Evolutionary conservation across 2,113 vertebrate genomes (phyloP), one percentile per base, ranked within the genome.

Genomic region (Amblyopsis rosae): DNA sequence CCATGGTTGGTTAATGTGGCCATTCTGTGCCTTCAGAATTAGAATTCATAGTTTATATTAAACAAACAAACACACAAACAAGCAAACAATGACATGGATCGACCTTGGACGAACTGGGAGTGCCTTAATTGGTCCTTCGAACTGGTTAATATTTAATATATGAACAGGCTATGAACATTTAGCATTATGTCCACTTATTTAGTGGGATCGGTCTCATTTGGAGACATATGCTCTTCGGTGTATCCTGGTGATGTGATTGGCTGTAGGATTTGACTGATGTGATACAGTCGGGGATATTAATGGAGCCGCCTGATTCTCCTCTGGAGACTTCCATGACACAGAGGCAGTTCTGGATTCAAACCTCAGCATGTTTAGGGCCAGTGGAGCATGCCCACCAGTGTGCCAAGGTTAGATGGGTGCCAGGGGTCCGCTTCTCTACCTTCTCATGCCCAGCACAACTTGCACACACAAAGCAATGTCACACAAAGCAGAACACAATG

Each of bases 331-430:
- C 78, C 69, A 82, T 79, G 69, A 78, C 88, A 89, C 86, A 88
- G 88, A 83, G 79, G 84, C 84, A 87, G 89, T 83, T 86, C 79
- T 87, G 87, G 90, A 90, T 87, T 89, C 86, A 83, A 91, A 86
- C 91, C 88, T 91, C 88, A 91, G 91, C 91, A 90, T 87, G 87
- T 87, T 91, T 82, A 72, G 75, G 76, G 69, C 84, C 84, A 88
- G 82, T 81, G 80, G 89, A 91, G 82, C 91, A 79, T 84, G 83
- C 69, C 75, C 75, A 89, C 82, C 83, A 84, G 88, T 73, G 83
- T 92, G 90, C 90, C 90, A 90, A 89, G 90, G 85, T 88, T 82
- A 87, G 86, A 90, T 89, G 83, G 85, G 88, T 87, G 88, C 90
- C 90, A 90, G 87, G 88, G 90, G 90, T 90, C 84, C 88, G 76